Base-by-base conservation (phyloP, 2,113 vertebrate species). In the Pseudorasbora parva region DNA sequence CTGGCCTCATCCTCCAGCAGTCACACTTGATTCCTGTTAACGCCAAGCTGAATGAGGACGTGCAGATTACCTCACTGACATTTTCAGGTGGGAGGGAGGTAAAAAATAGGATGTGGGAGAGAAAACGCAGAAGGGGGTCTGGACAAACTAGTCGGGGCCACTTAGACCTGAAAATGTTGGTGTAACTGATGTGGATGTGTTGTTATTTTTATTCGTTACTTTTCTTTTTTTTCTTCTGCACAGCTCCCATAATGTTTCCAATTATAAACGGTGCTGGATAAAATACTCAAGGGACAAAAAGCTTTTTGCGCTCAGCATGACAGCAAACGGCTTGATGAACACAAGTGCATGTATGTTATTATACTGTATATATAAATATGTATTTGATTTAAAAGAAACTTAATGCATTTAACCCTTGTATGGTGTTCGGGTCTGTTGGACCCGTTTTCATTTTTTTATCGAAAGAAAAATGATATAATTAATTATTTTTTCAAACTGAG, bases 1-100 rank as follows among this genome's bases (percentile, higher is more conserved):
- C 69, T 75, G 71, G 51, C 66, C 37, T 79, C 64, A 57, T 78
- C 75, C 60, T 76, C 41, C 73, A 66, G 12, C 59, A 64, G 56
- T 75, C 72, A 71, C 64, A 17, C 51, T 78, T 78, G 54, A 60
- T 71, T 72, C 75, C 27, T 62, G 76, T 59, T 12, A 45, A 72
- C 7, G 54, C 17, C 62, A 59, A 59, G 27, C 37, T 71, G 64
- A 81, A 51, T n/a, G 49, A 41, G 64, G 60, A 69, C 14, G 30
- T 56, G 30, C 64, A 37, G 79, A 81, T 81, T 81, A 69, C 19
- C 64, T 54, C 27, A 21, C 27, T 81, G 60, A 69, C 60, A 69
- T 69, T 69, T 81, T 68, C 17, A 71, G 27, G 47, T 23, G 49
- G 21, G 27, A 66, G 25, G 25, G 45, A 80, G 43, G 78, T 45